These are phyloP conservation scores for Carassius gibelio DNA, from an alignment of 2,113 vertebrate genomes.

Conservation along the genomic window DNA sequence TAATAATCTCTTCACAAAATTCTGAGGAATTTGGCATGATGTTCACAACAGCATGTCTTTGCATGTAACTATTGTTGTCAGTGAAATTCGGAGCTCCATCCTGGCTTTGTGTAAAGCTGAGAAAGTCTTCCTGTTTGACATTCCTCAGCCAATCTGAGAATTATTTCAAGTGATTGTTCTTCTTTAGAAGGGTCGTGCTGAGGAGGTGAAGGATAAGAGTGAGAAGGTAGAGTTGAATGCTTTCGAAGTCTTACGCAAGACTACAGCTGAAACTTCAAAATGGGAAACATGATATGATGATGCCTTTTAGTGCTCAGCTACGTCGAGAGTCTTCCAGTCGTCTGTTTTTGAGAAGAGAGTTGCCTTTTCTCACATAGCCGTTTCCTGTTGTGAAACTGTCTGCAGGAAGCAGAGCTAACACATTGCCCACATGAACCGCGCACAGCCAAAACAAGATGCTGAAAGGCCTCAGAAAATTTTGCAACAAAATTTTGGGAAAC, in stretches of 20 bases:
- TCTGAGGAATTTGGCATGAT: background rate
- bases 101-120: conserved; percentile 71
- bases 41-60: conserved; percentile 42
- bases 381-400: conserved; percentile 71
- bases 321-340: background rate
- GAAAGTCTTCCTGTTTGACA: conserved; percentile 68
- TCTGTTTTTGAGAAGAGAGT: background rate
- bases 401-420: conserved; percentile 51
- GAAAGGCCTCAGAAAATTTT: background rate
- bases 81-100: conserved; percentile 68
- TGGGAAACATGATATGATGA: background rate
- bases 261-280: background rate
- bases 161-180: background rate
- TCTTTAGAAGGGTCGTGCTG: background rate
- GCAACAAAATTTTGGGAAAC: background rate
- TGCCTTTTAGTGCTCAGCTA: background rate
- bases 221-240: background rate
- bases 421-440: conserved; percentile 63
- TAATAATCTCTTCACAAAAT: background rate
- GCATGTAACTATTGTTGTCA: conserved; percentile 59
- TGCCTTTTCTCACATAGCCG: background rate
- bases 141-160: conserved; percentile 7
- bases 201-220: conserved; percentile 4
- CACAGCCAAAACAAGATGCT: background rate
- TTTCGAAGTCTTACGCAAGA: background rate